These are phyloP conservation scores for Micrastur ruficollis DNA, from an alignment of 2,797 vertebrate species.

Conservation along the genomic window DNA sequence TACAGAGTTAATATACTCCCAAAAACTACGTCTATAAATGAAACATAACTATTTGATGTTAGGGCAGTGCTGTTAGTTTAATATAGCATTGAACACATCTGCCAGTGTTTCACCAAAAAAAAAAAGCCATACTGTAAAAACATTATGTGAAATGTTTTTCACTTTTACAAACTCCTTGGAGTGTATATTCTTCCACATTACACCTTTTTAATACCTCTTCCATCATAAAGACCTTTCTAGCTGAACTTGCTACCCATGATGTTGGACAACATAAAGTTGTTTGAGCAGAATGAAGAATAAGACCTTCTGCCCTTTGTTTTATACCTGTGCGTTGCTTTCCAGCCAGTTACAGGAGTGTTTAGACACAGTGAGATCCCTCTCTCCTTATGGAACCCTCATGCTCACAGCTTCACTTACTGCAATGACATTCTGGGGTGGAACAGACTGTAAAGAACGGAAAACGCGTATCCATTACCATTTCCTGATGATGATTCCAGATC, in stretches of 20 bases:
- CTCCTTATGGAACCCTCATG: neutral
- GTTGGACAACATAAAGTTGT: conserved; percentile 5
- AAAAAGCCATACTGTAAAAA: neutral
- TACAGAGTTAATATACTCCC: neutral
- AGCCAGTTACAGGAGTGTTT: neutral
- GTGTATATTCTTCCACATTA: neutral
- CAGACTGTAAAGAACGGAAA: neutral
- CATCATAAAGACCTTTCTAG: conserved; percentile 10
- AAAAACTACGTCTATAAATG: neutral
- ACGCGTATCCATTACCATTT: neutral
- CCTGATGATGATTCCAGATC: neutral
- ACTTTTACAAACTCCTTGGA: conserved; percentile 38
- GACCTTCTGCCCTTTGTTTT: neutral
- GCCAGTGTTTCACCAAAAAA: neutral
- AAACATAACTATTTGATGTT: neutral
- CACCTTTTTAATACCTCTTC: neutral
- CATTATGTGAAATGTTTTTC: neutral
- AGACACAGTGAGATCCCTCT: neutral
- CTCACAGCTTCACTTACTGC: neutral
- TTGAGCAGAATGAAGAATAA: conserved; percentile 24
- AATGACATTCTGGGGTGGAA: neutral
- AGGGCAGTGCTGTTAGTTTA: neutral
- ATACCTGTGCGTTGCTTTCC: neutral
- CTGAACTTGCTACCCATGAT: neutral
- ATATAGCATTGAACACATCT: neutral